These are phyloP conservation scores for Amphipoea oculea DNA, from an alignment of 2,888 invertebrate genomes.

Conservation along the genomic window DNA sequence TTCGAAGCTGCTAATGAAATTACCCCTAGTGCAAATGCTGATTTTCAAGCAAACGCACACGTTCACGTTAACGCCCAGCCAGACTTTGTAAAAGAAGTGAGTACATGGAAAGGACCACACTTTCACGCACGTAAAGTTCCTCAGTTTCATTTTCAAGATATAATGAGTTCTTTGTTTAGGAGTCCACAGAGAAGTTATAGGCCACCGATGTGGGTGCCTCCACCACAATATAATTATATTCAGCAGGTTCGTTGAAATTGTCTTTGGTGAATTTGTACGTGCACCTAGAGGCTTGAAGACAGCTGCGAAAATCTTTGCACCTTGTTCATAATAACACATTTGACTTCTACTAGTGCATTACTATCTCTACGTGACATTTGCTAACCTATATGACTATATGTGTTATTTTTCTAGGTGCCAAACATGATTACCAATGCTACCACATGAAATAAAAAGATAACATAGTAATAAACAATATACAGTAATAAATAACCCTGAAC, in stretches of 20 bases:
- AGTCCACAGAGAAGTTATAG: conserved; percentile 67
- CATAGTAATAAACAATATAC: neutral
- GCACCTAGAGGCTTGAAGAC: conserved; percentile 76
- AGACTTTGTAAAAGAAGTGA: conserved; percentile 83
- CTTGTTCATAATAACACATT: conserved; percentile 30
- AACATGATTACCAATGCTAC: neutral
- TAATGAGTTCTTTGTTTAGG: conserved; percentile 74
- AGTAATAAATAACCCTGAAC: conserved; percentile 19
- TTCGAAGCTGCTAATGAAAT: conserved; percentile 79
- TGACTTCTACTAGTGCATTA: conserved; percentile 8
- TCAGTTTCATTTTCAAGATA: conserved; percentile 69
- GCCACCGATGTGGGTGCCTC: conserved; percentile 65
- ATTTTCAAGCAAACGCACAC: conserved; percentile 61
- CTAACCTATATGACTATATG: conserved; percentile 43
- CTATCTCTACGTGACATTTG: neutral
- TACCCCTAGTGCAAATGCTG: conserved; percentile 67
- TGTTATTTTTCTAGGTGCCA: conserved; percentile 8
- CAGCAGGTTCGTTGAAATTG: conserved; percentile 77
- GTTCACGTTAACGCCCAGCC: conserved; percentile 70
- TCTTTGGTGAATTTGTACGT: conserved; percentile 36
- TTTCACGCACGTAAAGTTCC: conserved; percentile 53
- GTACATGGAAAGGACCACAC: conserved; percentile 70
- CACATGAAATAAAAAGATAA: neutral
- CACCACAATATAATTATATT: conserved; percentile 63
- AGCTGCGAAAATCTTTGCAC: conserved; percentile 63